Conservation (phyloP, 2,888 invertebrate species). For the Synergus itoensis region DNA sequence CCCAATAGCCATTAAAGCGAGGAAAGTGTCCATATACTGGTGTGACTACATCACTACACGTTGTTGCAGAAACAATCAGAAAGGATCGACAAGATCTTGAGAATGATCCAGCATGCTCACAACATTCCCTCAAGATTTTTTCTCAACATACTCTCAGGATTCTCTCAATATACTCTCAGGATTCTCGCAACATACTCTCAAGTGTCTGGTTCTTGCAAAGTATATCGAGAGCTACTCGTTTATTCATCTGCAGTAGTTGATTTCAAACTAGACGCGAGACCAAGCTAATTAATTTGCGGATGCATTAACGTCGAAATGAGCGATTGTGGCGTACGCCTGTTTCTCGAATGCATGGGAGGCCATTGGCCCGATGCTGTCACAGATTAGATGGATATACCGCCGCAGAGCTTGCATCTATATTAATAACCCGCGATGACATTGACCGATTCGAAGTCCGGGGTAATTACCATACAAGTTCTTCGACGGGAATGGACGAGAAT, state of each 20-base stretch:
- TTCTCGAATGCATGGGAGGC: constrained; percentile 50
- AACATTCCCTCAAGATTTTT: constrained; percentile 31
- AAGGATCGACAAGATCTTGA: constrained; percentile 31
- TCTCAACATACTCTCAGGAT: background rate
- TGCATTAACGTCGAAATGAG: constrained; percentile 72
- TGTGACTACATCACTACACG: constrained; percentile 19
- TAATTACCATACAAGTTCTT: constrained; percentile 68
- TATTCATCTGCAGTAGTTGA: constrained; percentile 2
- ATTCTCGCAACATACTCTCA: background rate
- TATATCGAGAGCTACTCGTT: constrained; percentile 9
- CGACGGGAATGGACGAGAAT: constrained; percentile 41
- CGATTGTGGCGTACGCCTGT: constrained; percentile 62
- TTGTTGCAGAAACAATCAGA: constrained; percentile 16
- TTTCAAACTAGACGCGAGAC: background rate
- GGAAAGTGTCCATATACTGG: constrained; percentile 12
- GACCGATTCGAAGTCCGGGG: constrained; percentile 69
- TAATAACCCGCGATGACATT: constrained; percentile 74
- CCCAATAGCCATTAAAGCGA: constrained; percentile 41
- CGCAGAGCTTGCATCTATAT: constrained; percentile 71
- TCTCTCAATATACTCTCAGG: background rate
- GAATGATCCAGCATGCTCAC: constrained; percentile 4
- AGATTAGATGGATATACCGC: constrained; percentile 67
- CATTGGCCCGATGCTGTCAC: constrained; percentile 65
- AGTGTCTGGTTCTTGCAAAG: background rate
- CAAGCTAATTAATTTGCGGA: constrained; percentile 64